Evolutionary conservation across 2,797 vertebrate species (phyloP).

Genomic region (Tragopan temminckii): DNA sequence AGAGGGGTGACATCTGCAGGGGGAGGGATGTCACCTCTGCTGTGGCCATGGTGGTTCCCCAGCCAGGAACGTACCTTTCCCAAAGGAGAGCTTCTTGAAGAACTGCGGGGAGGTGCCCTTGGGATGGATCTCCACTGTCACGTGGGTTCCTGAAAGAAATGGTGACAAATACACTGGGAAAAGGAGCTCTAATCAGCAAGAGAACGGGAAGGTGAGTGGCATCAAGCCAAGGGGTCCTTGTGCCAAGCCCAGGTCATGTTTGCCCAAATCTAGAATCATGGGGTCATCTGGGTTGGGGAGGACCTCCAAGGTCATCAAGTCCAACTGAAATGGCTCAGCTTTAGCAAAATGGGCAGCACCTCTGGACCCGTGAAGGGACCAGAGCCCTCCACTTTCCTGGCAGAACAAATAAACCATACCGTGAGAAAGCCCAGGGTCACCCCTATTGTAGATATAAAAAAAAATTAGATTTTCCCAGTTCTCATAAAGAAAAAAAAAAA

Average conservation of each 20-base stretch:
- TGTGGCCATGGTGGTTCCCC: not conserved
- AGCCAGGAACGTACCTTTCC: slow-evolving; percentile 70
- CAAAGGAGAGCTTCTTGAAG: slow-evolving; percentile 79
- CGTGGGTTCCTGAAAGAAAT: slow-evolving; percentile 77
- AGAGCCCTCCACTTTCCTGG: not conserved
- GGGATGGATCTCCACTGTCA: slow-evolving; percentile 80
- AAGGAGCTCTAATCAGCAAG: fast-evolving
- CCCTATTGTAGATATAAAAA: not conserved
- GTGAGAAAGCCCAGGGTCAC: not conserved
- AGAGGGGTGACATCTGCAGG: fast-evolving
- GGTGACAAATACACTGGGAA: not conserved
- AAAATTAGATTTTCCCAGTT: not conserved
- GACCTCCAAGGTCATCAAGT: not conserved
- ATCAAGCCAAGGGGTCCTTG: not conserved
- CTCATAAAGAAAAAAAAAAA: not conserved
- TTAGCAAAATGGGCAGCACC: not conserved
- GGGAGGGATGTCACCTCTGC: not conserved
- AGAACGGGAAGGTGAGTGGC: not conserved
- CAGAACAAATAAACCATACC: fast-evolving
- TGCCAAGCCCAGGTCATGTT: not conserved
- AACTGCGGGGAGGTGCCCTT: slow-evolving; percentile 67
- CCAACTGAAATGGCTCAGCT: not conserved
- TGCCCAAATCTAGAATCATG: not conserved
- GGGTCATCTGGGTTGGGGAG: not conserved
- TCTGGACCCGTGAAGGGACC: not conserved